Conservation (phyloP, 2,113 vertebrate genomes). For the Regulus satrapa region DNA sequence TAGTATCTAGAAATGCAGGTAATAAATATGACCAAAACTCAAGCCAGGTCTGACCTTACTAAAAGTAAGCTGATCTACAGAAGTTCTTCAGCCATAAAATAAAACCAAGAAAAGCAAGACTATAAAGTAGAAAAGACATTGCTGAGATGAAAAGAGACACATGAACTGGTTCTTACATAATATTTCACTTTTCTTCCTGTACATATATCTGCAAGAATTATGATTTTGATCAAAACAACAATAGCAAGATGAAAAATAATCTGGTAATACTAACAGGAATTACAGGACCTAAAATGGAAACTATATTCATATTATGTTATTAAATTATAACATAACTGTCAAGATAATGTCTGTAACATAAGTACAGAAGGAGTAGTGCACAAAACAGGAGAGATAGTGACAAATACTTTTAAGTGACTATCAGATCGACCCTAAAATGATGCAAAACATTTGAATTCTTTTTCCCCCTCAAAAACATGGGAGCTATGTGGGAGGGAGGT, state of each 20-base stretch:
- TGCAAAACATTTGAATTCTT: neutral
- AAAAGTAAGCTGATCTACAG: neutral
- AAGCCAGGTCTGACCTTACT: neutral
- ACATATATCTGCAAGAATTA: neutral
- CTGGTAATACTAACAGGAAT: neutral
- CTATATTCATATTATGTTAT: neutral
- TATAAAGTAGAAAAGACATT: neutral
- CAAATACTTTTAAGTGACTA: neutral
- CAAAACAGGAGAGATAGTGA: neutral
- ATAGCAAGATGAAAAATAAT: neutral
- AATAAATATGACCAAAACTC: neutral
- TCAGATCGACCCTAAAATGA: neutral
- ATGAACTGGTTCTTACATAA: neutral
- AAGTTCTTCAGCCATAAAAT: neutral
- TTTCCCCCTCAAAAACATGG: rapidly evolving
- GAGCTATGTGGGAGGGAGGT: neutral
- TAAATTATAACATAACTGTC: neutral
- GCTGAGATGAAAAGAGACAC: neutral
- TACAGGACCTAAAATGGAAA: neutral
- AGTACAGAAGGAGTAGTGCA: neutral
- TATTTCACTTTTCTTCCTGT: neutral
- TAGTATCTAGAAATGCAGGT: neutral
- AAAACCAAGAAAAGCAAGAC: neutral
- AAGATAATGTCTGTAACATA: neutral
- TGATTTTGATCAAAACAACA: neutral